Percentiles rank a stretch among this genome's conserved stretches.
Evolutionary conservation across 2,797 vertebrate species (phyloP).

Genomic region (Pyrocephalus nanus): DNA sequence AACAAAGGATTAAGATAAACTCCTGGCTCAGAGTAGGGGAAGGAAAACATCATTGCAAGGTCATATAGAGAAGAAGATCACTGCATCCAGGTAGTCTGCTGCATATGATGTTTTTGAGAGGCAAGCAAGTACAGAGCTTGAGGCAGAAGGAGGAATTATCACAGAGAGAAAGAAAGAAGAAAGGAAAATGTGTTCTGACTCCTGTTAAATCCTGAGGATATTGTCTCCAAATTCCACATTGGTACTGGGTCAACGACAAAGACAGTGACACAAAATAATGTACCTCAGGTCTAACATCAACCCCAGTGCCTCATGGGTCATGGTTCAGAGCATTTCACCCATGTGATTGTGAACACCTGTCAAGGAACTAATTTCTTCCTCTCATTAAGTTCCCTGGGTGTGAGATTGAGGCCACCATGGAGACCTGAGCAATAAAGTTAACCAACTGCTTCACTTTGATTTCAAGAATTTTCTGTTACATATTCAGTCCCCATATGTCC

Average conservation of each 20-base stretch:
- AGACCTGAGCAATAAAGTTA: background rate
- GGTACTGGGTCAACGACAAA: background rate
- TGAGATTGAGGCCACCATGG: background rate
- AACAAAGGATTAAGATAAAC: slow-evolving; percentile 52
- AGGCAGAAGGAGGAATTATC: slow-evolving; percentile 34
- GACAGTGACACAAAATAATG: background rate
- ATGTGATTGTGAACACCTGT: background rate
- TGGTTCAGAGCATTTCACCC: background rate
- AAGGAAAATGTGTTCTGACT: slow-evolving; percentile 35
- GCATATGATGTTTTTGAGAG: slow-evolving; percentile 20
- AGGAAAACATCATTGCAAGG: slow-evolving; percentile 23
- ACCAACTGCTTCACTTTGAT: background rate
- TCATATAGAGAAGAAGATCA: slow-evolving; percentile 33
- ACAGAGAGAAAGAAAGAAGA: slow-evolving; percentile 4
- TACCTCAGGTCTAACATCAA: slow-evolving; percentile 13
- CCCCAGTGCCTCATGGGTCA: rapidly evolving
- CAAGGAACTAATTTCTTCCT: slow-evolving; percentile 22
- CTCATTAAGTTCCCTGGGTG: background rate
- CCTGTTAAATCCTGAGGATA: background rate
- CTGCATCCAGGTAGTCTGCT: slow-evolving; percentile 48
- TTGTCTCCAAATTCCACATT: background rate
- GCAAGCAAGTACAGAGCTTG: slow-evolving; percentile 34
- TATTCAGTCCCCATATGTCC: background rate
- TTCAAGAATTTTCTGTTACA: background rate
- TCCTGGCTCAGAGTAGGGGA: background rate